Conservation (phyloP, 2,888 invertebrate species). For the Podabrus alpinus region DNA sequence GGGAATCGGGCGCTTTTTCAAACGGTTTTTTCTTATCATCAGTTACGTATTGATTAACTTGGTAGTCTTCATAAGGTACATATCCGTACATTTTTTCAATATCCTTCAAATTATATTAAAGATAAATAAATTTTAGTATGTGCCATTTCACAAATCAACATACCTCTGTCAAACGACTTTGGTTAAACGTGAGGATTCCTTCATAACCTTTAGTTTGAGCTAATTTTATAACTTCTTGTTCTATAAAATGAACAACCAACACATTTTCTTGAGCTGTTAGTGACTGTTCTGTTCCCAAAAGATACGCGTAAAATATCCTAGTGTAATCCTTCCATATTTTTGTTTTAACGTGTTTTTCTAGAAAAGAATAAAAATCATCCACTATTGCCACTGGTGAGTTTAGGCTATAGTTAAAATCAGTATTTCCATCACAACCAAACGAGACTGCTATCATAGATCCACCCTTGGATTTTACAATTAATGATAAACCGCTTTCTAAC, state of each 20-base stretch:
- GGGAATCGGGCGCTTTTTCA: conserved; percentile 72
- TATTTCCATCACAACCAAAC: conserved; percentile 79
- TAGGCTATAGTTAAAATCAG: conserved; percentile 75
- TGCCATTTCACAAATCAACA: not conserved
- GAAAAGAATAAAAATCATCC: conserved; percentile 77
- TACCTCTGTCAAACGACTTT: conserved; percentile 83
- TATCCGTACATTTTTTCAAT: conserved; percentile 85
- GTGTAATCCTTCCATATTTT: conserved; percentile 66
- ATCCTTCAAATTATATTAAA: conserved; percentile 66
- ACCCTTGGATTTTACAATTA: conserved; percentile 63
- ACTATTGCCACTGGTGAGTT: conserved; percentile 70
- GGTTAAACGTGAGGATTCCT: conserved; percentile 85
- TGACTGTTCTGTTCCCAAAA: conserved; percentile 79
- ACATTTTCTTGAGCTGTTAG: conserved; percentile 76
- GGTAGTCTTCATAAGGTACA: conserved; percentile 74
- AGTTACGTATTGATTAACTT: conserved; percentile 78
- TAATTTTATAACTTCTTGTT: conserved; percentile 70
- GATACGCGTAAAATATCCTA: conserved; percentile 77
- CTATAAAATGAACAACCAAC: conserved; percentile 75
- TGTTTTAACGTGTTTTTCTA: conserved; percentile 74
- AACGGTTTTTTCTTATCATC: conserved; percentile 75
- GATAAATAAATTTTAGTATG: not conserved
- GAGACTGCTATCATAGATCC: conserved; percentile 67
- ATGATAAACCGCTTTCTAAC: conserved; percentile 71
- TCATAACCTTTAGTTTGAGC: conserved; percentile 68